Conservation (phyloP, 1,140 invertebrate species). For the Copidosoma floridanum region DNA sequence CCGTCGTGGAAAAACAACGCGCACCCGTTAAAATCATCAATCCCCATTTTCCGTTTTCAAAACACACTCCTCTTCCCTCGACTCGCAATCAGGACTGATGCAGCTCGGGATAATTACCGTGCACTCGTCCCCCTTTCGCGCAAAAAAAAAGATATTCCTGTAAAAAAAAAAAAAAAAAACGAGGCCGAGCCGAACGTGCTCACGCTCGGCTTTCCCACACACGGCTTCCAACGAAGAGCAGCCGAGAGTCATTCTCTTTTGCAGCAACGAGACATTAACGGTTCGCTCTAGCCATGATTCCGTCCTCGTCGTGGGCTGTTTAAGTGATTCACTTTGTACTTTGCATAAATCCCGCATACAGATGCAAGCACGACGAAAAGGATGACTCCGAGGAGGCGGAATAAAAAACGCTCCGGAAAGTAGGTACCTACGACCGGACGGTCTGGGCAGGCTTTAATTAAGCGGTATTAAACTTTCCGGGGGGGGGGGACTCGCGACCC, state of each 20-base stretch:
- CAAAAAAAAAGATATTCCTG: no score
- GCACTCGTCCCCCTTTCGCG: no score
- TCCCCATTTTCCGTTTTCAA: not conserved
- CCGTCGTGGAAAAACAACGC: not conserved
- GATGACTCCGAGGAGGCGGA: not conserved
- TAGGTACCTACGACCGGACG: not conserved
- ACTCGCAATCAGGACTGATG: no score
- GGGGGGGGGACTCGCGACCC: not conserved
- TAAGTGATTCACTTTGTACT: constrained; percentile 28
- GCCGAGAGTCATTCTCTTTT: constrained; percentile 13
- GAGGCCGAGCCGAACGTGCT: not conserved
- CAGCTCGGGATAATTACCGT: no score
- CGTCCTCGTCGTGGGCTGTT: constrained; percentile 15
- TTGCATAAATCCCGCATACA: constrained; percentile 25
- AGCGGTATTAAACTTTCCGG: constrained; percentile 25
- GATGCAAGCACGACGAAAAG: constrained; percentile 20
- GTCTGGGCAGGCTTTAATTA: constrained; percentile 21
- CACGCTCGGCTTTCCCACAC: constrained; percentile 16
- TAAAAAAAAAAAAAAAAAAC: no score
- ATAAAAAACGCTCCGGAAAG: not conserved
- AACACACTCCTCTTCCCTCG: not conserved
- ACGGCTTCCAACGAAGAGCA: no score
- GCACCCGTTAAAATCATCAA: not conserved
- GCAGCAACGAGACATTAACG: constrained; percentile 8
- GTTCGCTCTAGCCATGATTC: constrained; percentile 11